These are phyloP conservation scores for Hylaea fasciaria DNA, from an alignment of 2,888 invertebrate genomes.

Conservation along the genomic window DNA sequence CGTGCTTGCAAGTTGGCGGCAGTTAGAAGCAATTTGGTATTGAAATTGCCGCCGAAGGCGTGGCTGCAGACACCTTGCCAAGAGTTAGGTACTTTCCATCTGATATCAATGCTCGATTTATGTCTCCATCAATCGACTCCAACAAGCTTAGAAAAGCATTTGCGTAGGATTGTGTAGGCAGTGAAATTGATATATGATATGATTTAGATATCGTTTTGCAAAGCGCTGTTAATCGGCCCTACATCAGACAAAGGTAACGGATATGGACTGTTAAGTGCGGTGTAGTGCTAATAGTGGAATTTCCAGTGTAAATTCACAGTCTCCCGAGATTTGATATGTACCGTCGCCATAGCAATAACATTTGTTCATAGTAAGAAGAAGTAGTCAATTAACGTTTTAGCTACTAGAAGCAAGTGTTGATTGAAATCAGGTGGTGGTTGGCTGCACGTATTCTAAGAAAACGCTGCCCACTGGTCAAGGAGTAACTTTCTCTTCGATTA, in stretches of 20 bases:
- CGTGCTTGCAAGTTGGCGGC: constrained; percentile 25
- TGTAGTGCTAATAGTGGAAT: too few relatives aligned
- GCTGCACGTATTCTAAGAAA: background rate
- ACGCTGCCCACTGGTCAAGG: background rate
- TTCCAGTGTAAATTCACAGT: too few relatives aligned
- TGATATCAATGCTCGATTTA: constrained; percentile 17
- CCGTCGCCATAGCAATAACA: background rate
- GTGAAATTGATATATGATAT: too few relatives aligned
- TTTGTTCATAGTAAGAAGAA: background rate
- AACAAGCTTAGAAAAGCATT: background rate
- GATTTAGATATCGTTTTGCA: too few relatives aligned
- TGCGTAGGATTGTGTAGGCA: background rate
- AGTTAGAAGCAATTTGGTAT: constrained; percentile 24
- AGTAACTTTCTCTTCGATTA: constrained; percentile 3
- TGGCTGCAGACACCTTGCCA: constrained; percentile 20
- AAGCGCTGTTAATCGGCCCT: too few relatives aligned
- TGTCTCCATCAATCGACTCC: constrained; percentile 8
- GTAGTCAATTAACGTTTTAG: background rate
- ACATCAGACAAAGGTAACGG: too few relatives aligned
- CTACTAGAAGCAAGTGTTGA: constrained; percentile 1
- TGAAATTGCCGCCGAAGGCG: constrained; percentile 24
- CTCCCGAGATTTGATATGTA: too few relatives aligned
- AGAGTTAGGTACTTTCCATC: constrained; percentile 10
- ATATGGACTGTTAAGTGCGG: too few relatives aligned
- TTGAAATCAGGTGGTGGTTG: background rate